Evolutionary conservation across 2,797 vertebrate species (phyloP), one percentile per base, ranked within the genome.

Genomic region (Triplophysa bombifrons): DNA sequence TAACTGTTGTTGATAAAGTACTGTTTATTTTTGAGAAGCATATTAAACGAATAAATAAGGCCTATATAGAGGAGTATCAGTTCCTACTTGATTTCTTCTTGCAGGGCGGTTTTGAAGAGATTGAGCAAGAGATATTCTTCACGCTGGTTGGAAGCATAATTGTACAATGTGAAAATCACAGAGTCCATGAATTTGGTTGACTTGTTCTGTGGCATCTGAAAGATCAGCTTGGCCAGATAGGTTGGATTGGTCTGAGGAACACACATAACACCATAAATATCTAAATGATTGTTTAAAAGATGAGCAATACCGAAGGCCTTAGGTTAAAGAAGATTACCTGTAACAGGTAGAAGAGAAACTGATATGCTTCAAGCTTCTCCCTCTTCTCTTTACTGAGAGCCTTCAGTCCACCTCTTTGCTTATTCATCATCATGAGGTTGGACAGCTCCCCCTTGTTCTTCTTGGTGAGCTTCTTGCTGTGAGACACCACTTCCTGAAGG

Each of bases 131-230:
- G 92, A 85, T 99, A 99, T 81, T 99, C 97, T 84, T 99, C 97
- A 0, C 97, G 93, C 90, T 98, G 98, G 90, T 99, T 99, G 73
- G 98, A 99, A 4, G 97, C 98, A 0, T 99, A 99, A 91, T 99
- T 99, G 82, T 99, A 99, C 13, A 99, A 90, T 0, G 98, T 98
- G 92, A 99, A 99, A 91, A 99, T 99, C 1, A 99, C 98, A 12
- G 97, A 97, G 89, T 99, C 97, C 98, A 99, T 99, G 90, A 99
- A 99, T 87, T 99, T 99, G 19, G 98, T 99, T 82, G 98, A 99
- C 87, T 95, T 98, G 87, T 99, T 99, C 89, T 99, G 98, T 4
- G 97, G 97, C 98, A 99, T 99, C 92, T 99, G 98, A 90, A 99
- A 99, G 88, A 99, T 99, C 86, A 99, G 92, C 94, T 99, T 99